Evolutionary conservation across 2,797 vertebrate species (phyloP).

Genomic region (Neosilurus mollespiculum): DNA sequence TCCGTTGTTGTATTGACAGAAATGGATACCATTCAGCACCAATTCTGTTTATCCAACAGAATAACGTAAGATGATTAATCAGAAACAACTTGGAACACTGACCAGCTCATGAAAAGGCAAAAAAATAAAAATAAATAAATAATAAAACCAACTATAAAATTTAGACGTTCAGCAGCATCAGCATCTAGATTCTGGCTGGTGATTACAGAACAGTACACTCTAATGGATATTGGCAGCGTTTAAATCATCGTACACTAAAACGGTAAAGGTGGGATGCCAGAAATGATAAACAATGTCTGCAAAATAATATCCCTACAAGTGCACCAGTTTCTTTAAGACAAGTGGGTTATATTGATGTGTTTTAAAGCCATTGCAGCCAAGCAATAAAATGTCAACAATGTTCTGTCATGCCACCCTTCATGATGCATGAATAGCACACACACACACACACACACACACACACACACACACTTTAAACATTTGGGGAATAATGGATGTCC

Average conservation of each 20-base stretch:
- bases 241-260: not conserved
- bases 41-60: not conserved
- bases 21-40: not conserved
- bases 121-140: too few relatives aligned
- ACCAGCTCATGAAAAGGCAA: not conserved
- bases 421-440: not conserved
- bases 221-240: not conserved
- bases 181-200: not conserved
- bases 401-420: not conserved
- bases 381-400: not conserved
- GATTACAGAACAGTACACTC: not conserved
- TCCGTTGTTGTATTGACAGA: not conserved
- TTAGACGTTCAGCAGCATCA: not conserved
- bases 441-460: too few relatives aligned
- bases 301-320: not conserved
- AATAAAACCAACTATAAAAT: not conserved
- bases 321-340: not conserved
- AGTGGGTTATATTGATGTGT: not conserved
- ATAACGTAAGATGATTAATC: not conserved
- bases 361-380: not conserved
- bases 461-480: too few relatives aligned
- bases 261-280: not conserved
- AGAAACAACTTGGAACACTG: not conserved
- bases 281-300: not conserved
- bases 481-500: too few relatives aligned